A percentile compares a stretch with the other conserved stretches of the same genome.
Conservation (phyloP, 92 coral and sea anemone species). For the Porites rus region DNA sequence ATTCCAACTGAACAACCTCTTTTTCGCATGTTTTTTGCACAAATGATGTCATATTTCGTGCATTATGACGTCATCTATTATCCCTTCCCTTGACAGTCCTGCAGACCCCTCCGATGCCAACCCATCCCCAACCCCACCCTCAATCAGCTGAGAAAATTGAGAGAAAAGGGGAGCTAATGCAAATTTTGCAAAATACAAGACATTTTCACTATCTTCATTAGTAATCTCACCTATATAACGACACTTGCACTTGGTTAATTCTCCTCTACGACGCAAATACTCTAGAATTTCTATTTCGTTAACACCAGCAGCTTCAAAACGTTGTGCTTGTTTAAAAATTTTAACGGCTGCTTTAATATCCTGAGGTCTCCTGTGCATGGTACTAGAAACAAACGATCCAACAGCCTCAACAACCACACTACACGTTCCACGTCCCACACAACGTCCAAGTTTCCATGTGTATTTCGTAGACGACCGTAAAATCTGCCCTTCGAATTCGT, state of each 20-base stretch:
- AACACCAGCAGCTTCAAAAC: conserved; percentile 69
- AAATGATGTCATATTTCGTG: too few species aligned
- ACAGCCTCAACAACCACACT: conserved; percentile 67
- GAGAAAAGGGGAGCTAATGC: too few species aligned
- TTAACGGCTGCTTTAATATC: conserved; percentile 71
- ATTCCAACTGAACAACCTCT: too few species aligned
- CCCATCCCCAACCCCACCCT: too few species aligned
- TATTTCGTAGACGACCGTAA: conserved; percentile 51
- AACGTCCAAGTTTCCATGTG: conserved; percentile 59
- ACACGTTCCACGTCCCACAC: conserved; percentile 75
- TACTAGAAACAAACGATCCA: conserved; percentile 1
- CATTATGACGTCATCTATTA: too few species aligned
- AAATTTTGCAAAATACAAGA: too few species aligned
- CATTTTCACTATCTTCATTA: background rate
- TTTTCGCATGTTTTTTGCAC: too few species aligned
- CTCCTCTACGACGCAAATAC: conserved; percentile 16
- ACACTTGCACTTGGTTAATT: background rate
- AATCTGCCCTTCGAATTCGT: conserved; percentile 47
- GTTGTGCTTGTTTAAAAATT: conserved; percentile 70
- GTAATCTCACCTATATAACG: conserved; percentile 22
- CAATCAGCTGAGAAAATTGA: too few species aligned
- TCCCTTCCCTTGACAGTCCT: too few species aligned
- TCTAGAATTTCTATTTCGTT: conserved; percentile 77
- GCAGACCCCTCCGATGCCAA: too few species aligned
- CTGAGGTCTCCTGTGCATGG: background rate